Evolutionary conservation across 2,888 invertebrate genomes (phyloP).

Genomic region (Brenthis ino): DNA sequence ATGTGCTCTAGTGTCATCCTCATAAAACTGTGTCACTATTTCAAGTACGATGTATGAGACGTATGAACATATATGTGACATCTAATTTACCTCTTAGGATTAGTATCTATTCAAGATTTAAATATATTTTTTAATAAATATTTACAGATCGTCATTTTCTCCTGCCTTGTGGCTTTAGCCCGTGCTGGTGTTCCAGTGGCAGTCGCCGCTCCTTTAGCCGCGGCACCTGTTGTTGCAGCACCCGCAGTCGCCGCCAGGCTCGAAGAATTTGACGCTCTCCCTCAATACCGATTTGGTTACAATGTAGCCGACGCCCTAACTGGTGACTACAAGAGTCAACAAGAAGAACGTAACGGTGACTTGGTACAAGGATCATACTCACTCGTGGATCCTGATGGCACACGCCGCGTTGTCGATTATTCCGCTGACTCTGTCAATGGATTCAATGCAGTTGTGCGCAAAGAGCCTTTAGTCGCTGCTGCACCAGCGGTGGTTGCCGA

Average conservation of each 20-base stretch:
- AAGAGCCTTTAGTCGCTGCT: conserved; percentile 63
- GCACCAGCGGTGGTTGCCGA: conserved; percentile 53
- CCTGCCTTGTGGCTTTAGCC: conserved; percentile 62
- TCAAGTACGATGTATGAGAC: conserved; percentile 65
- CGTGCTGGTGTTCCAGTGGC: conserved; percentile 56
- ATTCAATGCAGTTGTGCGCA: conserved; percentile 72
- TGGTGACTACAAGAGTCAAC: conserved; percentile 74
- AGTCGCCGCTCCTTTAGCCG: conserved; percentile 44
- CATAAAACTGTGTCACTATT: conserved; percentile 74
- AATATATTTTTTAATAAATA: conserved; percentile 15
- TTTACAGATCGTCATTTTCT: conserved; percentile 61
- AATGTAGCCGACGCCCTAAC: conserved; percentile 73
- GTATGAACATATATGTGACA: conserved; percentile 37
- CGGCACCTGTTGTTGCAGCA: conserved; percentile 53
- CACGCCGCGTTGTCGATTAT: conserved; percentile 69
- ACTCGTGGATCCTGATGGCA: conserved; percentile 70
- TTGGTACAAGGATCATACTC: conserved; percentile 76
- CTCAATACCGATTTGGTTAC: conserved; percentile 81
- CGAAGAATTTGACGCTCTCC: conserved; percentile 79
- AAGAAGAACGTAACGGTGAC: conserved; percentile 80
- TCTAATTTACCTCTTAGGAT: background rate
- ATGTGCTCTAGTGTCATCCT: conserved; percentile 64
- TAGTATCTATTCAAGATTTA: background rate
- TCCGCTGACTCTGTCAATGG: conserved; percentile 69
- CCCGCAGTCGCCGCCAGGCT: conserved; percentile 50